Percentiles rank a stretch among this genome's conserved stretches.
phyloP scores from a whole-genome alignment of 1,140 invertebrate species.

The Drosophila mayri region DNA sequence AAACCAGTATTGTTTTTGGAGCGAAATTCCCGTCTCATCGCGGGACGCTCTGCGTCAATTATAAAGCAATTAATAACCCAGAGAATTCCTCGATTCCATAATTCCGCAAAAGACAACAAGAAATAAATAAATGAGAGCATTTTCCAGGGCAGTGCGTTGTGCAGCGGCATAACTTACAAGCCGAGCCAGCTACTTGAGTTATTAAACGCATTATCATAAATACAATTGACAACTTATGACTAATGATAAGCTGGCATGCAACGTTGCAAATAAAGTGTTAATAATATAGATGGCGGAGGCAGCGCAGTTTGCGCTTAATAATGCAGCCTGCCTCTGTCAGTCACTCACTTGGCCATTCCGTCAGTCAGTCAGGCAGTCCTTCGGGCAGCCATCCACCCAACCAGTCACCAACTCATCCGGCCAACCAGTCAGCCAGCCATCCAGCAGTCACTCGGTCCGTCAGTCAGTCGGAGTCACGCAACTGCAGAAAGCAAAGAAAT shows the following conservation, averaged over 20 bases:
- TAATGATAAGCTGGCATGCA: constrained; percentile 82
- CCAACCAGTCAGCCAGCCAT: constrained; percentile 6
- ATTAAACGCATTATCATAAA: constrained; percentile 84
- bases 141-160: constrained; percentile 34
- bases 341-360: constrained; percentile 43
- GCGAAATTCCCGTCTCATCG: constrained; percentile 38
- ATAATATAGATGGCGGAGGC: constrained; percentile 80
- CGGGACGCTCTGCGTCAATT: constrained; percentile 35
- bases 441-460: constrained; percentile 26
- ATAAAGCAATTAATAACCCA: constrained; percentile 54
- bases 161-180: constrained; percentile 56
- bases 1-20: constrained; percentile 50
- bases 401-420: constrained; percentile 7
- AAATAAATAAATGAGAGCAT: constrained; percentile 26
- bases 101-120: constrained; percentile 11
- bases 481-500: constrained; percentile 81
- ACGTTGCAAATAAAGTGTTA: constrained; percentile 80
- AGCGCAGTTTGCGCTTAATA: constrained; percentile 81
- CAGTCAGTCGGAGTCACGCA: constrained; percentile 71
- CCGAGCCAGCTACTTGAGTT: constrained; percentile 70
- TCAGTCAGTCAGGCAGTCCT: constrained; percentile 26
- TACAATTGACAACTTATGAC: constrained; percentile 83
- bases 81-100: constrained; percentile 40
- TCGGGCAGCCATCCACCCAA: constrained; percentile 11
- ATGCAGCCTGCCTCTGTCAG: constrained; percentile 64